phyloP scores from a whole-genome alignment of 1,140 invertebrate species.

The Pogonus chalceus region DNA sequence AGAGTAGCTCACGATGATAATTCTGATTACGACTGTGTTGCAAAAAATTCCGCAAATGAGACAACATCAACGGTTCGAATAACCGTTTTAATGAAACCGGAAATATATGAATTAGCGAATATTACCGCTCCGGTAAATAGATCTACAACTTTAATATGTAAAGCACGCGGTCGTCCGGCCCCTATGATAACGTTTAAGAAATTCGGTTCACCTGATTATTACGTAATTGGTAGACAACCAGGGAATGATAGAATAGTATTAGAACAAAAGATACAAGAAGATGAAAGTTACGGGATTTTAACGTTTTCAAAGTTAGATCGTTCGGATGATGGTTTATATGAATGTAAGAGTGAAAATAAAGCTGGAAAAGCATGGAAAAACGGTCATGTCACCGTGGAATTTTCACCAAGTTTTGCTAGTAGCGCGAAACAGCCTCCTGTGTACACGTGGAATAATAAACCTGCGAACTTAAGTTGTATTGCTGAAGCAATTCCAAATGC shows the following conservation, averaged over 20 bases:
- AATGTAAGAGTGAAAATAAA: constrained; percentile 72
- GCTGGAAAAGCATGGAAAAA: constrained; percentile 62
- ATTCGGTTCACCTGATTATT: constrained; percentile 43
- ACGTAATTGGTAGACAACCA: constrained; percentile 46
- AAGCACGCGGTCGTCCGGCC: constrained; percentile 63
- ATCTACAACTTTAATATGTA: constrained; percentile 59
- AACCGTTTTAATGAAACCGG: constrained; percentile 64
- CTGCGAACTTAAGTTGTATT: constrained; percentile 79
- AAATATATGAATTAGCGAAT: constrained; percentile 68
- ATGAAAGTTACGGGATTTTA: constrained; percentile 52
- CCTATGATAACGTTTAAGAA: constrained; percentile 67
- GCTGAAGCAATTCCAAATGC: constrained; percentile 86
- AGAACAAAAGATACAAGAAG: constrained; percentile 42
- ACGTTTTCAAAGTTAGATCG: constrained; percentile 50
- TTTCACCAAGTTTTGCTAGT: constrained; percentile 66
- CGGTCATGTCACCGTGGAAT: constrained; percentile 76
- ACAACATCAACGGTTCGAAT: constrained; percentile 53
- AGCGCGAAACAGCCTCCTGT: constrained; percentile 55
- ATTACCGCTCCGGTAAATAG: constrained; percentile 52
- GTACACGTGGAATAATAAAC: constrained; percentile 70
- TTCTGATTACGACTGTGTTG: constrained; percentile 72
- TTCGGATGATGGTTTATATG: constrained; percentile 79
- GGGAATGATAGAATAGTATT: constrained; percentile 43
- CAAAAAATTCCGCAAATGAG: constrained; percentile 68
- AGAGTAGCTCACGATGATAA: constrained; percentile 67